Evolutionary conservation across 2,888 invertebrate species (phyloP).

Genomic region (Acleris literana): DNA sequence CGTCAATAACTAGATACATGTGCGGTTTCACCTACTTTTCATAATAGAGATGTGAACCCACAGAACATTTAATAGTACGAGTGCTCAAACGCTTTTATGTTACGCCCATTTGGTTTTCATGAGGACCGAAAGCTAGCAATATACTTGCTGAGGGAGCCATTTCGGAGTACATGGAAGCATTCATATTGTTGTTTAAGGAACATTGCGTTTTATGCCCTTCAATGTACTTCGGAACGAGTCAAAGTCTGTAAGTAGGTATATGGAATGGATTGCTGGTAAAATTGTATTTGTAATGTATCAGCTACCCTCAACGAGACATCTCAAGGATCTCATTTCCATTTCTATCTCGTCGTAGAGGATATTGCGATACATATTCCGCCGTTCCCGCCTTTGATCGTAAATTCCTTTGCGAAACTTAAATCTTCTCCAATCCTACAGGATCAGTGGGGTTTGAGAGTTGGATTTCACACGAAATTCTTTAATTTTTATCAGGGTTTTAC

Average conservation of each 20-base stretch:
- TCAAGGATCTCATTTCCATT: conserved; percentile 11
- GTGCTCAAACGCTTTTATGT: not conserved
- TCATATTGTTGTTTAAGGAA: too few relatives aligned
- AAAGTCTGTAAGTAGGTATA: too few relatives aligned
- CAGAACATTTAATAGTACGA: too few relatives aligned
- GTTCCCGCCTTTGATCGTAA: conserved; percentile 7
- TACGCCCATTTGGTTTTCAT: conserved; percentile 13
- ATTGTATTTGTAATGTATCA: conserved; percentile 8
- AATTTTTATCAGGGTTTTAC: not conserved
- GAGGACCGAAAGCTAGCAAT: conserved; percentile 4
- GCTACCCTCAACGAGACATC: conserved; percentile 5
- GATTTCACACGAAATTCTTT: not conserved
- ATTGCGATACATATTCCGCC: conserved; percentile 50
- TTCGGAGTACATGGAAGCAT: too few relatives aligned
- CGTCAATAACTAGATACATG: conserved; percentile 2
- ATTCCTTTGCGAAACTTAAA: conserved; percentile 1
- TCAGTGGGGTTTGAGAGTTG: not conserved
- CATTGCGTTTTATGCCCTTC: too few relatives aligned
- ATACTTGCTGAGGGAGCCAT: too few relatives aligned
- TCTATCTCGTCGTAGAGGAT: conserved; percentile 78
- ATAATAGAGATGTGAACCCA: too few relatives aligned
- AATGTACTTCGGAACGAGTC: too few relatives aligned
- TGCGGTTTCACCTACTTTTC: conserved; percentile 7
- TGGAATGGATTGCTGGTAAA: not conserved
- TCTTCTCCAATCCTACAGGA: not conserved